Evolutionary conservation across 2,888 invertebrate species (phyloP).

Genomic region (Cremastobaeus sp.): DNA sequence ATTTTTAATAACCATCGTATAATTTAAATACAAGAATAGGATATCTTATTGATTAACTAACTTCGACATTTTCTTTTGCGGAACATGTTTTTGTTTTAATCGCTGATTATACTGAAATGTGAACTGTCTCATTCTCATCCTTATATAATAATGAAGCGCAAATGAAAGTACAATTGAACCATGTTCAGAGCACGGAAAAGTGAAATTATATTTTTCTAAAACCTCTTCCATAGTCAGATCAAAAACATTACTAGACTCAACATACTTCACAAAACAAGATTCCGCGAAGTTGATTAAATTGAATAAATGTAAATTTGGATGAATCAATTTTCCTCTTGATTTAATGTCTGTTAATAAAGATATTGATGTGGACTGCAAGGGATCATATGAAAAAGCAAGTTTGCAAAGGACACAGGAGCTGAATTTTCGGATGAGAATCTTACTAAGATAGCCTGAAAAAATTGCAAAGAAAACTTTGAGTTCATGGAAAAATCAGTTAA

Average conservation of each 20-base stretch:
- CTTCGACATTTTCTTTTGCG: constrained; percentile 4
- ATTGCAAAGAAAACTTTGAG: no score
- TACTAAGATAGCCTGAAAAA: constrained; percentile 38
- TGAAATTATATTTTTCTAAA: constrained; percentile 11
- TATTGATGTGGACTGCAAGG: neutral
- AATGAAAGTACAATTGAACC: constrained; percentile 35
- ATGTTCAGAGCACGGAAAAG: constrained; percentile 40
- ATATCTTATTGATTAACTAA: neutral
- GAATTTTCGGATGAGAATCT: constrained; percentile 17
- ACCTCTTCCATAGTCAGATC: constrained; percentile 22
- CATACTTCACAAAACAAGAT: constrained; percentile 23
- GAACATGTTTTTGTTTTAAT: neutral
- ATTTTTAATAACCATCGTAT: no score
- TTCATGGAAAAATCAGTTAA: no score
- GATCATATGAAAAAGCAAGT: neutral
- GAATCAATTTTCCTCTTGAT: constrained; percentile 24
- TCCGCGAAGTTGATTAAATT: constrained; percentile 15
- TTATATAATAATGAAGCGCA: constrained; percentile 37
- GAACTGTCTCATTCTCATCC: constrained; percentile 37
- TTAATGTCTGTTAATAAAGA: constrained; percentile 25
- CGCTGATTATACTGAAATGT: constrained; percentile 10
- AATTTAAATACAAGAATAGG: no score
- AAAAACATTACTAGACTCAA: constrained; percentile 19
- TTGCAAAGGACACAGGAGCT: neutral
- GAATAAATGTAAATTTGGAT: constrained; percentile 24